phyloP scores from a whole-genome alignment of 1,140 invertebrate genomes.

The Sitophilus oryzae region DNA sequence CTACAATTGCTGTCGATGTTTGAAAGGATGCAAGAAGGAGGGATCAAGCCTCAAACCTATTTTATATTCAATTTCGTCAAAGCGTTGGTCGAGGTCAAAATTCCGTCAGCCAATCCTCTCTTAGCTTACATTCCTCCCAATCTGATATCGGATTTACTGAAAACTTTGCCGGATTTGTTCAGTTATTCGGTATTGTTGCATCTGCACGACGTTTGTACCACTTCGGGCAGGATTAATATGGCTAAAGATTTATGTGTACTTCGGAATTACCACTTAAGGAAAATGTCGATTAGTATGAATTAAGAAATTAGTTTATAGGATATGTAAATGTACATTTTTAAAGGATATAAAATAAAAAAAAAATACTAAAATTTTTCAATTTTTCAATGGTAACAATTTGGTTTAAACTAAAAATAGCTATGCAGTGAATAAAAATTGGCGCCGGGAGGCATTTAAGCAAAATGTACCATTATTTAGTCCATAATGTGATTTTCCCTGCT shows the following conservation, averaged over 20 bases:
- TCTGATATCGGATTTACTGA: slow-evolving; percentile 71
- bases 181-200: slow-evolving; percentile 65
- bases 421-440: too few relatives aligned
- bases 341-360: too few relatives aligned
- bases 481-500: too few relatives aligned
- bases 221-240: slow-evolving; percentile 67
- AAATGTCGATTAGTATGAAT: slow-evolving; percentile 10
- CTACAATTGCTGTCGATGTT: slow-evolving; percentile 37
- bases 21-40: slow-evolving; percentile 54
- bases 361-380: too few relatives aligned
- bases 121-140: slow-evolving; percentile 73
- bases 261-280: slow-evolving; percentile 66
- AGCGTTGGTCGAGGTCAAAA: slow-evolving; percentile 68
- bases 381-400: too few relatives aligned
- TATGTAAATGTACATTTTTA: too few relatives aligned
- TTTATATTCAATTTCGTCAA: slow-evolving; percentile 83
- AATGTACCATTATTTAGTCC: too few relatives aligned
- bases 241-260: slow-evolving; percentile 75
- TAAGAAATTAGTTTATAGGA: background rate
- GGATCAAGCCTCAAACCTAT: slow-evolving; percentile 76
- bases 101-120: slow-evolving; percentile 68
- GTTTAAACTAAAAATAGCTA: too few relatives aligned
- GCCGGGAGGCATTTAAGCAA: too few relatives aligned
- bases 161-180: slow-evolving; percentile 69
- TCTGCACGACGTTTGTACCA: slow-evolving; percentile 69